Percentiles rank a stretch among this genome's conserved stretches.
These are phyloP conservation scores for Sarotherodon lohbergeri DNA, from an alignment of 2,113 vertebrate species.

Conservation along the genomic window DNA sequence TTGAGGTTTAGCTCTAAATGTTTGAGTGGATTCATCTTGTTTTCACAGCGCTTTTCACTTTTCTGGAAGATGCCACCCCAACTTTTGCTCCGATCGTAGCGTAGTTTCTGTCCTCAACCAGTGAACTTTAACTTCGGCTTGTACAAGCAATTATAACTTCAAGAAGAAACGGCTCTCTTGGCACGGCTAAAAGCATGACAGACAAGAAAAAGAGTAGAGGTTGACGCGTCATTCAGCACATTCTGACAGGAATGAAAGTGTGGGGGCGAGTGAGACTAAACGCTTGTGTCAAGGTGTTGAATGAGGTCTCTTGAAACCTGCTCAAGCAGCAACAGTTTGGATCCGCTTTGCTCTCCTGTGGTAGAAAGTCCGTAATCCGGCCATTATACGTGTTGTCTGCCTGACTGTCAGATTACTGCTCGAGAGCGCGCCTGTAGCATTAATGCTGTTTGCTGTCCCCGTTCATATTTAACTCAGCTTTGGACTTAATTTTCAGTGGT, in stretches of 20 bases:
- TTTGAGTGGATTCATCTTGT: not conserved
- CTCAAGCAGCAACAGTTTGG: not conserved
- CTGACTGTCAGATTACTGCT: not conserved
- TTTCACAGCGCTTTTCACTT: not conserved
- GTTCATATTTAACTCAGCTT: not conserved
- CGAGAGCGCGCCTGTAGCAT: not conserved
- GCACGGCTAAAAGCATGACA: not conserved
- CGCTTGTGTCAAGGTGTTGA: constrained; percentile 10
- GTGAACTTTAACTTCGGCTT: not conserved
- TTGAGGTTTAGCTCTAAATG: not conserved
- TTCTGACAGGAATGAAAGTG: not conserved
- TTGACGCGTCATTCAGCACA: not conserved
- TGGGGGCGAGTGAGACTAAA: not conserved
- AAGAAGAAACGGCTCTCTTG: not conserved
- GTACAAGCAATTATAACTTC: not conserved
- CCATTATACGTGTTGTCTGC: not conserved
- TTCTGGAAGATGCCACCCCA: not conserved
- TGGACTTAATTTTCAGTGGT: not conserved
- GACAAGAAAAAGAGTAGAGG: not conserved
- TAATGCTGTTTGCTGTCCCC: not conserved
- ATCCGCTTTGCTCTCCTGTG: not conserved
- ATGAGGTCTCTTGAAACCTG: not conserved
- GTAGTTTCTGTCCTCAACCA: not conserved
- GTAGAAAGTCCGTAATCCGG: not conserved
- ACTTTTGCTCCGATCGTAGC: not conserved